Evolutionary conservation across 2,888 invertebrate species (phyloP).

Genomic region (Drosophila pseudotakahashii): DNA sequence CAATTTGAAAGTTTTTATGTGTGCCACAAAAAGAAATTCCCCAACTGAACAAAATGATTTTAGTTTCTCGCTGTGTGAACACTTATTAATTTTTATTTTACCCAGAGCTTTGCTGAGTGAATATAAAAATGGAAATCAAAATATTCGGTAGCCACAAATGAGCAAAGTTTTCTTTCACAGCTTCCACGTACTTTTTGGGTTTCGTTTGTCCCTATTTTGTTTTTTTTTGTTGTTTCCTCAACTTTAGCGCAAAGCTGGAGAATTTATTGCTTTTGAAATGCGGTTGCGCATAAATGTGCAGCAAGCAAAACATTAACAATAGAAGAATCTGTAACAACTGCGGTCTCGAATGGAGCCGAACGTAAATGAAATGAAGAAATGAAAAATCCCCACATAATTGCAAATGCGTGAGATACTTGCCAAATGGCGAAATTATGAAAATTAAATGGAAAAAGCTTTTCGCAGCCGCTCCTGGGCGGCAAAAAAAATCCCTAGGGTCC

Average conservation of each 20-base stretch:
- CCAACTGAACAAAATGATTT: no score
- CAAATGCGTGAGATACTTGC: conserved; percentile 79
- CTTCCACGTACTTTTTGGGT: conserved; percentile 21
- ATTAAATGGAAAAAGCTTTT: conserved; percentile 60
- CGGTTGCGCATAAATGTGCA: conserved; percentile 73
- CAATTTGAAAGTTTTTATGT: no score
- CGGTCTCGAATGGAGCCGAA: conserved; percentile 39
- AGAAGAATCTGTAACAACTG: conserved; percentile 47
- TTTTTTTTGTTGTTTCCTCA: conserved; percentile 33
- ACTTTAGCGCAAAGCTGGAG: conserved; percentile 56
- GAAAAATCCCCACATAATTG: conserved; percentile 75
- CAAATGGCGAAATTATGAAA: conserved; percentile 78
- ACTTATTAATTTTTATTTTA: conserved; percentile 40
- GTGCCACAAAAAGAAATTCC: no score
- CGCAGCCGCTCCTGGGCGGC: conserved; percentile 3
- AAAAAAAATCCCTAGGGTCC: conserved; percentile 16
- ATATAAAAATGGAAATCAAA: conserved; percentile 56
- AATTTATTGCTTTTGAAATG: conserved; percentile 80
- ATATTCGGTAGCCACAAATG: conserved; percentile 64
- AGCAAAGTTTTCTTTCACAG: conserved; percentile 66
- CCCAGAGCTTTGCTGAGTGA: conserved; percentile 26
- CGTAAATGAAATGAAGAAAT: conserved; percentile 60
- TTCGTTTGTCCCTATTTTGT: conserved; percentile 19
- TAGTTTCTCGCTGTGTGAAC: conserved; percentile 25
- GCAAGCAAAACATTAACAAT: conserved; percentile 38